phyloP scores from a whole-genome alignment of 1,140 invertebrate genomes.

The Delia radicum region DNA sequence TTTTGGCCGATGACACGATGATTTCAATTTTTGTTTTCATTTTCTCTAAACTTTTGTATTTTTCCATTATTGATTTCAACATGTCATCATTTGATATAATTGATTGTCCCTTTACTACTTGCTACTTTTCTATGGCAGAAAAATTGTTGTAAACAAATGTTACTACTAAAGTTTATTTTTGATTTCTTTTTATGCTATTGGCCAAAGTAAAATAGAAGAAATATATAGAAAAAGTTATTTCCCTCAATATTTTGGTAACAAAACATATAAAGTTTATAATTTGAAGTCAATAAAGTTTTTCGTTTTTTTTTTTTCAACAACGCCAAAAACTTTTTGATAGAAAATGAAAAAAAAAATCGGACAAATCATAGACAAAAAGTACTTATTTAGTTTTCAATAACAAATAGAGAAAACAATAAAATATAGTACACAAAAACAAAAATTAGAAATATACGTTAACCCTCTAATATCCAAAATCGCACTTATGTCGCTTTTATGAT shows the following conservation, averaged over 20 bases:
- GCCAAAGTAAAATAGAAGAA: neutral
- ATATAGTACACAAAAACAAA: neutral
- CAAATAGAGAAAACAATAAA: neutral
- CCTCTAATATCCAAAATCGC: no score
- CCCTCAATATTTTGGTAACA: neutral
- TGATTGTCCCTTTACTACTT: neutral
- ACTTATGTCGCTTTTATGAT: no score
- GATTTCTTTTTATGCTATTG: neutral
- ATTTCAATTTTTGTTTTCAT: no score
- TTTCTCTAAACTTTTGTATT: no score
- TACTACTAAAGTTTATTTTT: neutral
- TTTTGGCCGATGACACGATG: no score
- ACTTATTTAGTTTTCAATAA: neutral
- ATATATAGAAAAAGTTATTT: neutral
- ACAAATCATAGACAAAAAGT: neutral
- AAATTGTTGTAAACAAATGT: neutral
- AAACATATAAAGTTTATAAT: neutral
- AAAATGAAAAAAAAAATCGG: neutral
- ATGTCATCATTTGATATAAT: neutral
- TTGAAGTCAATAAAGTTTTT: slow-evolving; percentile 1
- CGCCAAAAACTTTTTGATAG: neutral
- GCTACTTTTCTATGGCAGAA: neutral
- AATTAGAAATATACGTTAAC: no score
- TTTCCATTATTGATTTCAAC: no score
- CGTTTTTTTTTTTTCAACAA: neutral